Percentiles rank a stretch among this genome's conserved stretches.
phyloP scores from a whole-genome alignment of 2,113 vertebrate species.

The Saiga tatarica region DNA sequence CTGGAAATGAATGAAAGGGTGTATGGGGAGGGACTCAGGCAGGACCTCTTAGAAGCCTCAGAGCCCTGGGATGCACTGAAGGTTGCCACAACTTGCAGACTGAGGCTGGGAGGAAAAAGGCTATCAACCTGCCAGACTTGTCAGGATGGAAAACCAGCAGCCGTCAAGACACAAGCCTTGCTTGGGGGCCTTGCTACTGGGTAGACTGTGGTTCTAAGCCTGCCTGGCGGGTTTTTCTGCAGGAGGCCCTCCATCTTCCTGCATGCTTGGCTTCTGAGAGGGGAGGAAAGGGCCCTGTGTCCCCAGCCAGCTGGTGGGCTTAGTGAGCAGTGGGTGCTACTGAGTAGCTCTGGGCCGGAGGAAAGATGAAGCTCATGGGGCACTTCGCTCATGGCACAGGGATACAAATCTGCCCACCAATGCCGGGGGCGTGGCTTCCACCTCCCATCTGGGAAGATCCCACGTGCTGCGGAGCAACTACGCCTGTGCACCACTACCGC shows the following conservation, averaged over 20 bases:
- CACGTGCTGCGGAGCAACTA: not conserved
- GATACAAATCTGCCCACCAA: not conserved
- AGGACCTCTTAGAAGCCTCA: not conserved
- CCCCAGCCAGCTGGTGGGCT: not conserved
- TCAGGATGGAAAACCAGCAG: not conserved
- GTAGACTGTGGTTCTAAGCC: not conserved
- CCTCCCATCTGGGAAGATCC: not conserved
- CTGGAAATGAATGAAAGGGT: not conserved
- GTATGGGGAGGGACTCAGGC: fast-evolving
- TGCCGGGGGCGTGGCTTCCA: not conserved
- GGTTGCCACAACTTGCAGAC: not conserved
- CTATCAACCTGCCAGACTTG: not conserved
- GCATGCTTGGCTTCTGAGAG: fast-evolving
- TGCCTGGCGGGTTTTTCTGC: not conserved
- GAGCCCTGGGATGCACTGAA: not conserved
- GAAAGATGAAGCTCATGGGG: not conserved
- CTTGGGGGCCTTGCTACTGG: not conserved
- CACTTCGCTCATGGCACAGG: not conserved
- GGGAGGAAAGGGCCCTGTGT: fast-evolving
- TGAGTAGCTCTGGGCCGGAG: not conserved
- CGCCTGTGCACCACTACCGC: not conserved
- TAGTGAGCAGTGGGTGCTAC: not conserved
- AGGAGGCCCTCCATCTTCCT: not conserved
- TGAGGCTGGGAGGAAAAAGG: not conserved
- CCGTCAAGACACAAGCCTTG: not conserved